Base-by-base conservation (phyloP, 2,888 invertebrate species). In the Acheta domesticus region DNA sequence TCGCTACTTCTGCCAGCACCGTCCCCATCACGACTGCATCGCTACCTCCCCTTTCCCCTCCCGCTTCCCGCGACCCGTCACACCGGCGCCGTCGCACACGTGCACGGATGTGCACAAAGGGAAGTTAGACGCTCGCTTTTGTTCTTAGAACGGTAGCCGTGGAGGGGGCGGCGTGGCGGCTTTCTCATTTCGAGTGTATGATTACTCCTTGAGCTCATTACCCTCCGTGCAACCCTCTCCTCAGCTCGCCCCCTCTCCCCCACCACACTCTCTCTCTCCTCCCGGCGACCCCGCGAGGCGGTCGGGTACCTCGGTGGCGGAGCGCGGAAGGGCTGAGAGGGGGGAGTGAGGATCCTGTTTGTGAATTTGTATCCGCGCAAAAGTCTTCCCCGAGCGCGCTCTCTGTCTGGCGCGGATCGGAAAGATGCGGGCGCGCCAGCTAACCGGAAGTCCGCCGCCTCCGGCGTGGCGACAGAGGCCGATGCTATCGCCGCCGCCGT, bases 331-430 rank as follows among this genome's bases (percentile, higher is more conserved):
- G 36, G 36, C 8, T 36, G 36, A 36, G 8, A 8, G 36, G 36
- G 5, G 36, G 8, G 36, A 4, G 36, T 8, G 36, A 62, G 62
- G 62, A 19, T 62, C n/a, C n/a, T n/a, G 62, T 62, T 62, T 62
- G 62, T 62, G 62, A 62, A 62, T 62, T 62, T 62, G 62, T 62
- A 62, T 62, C 62, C 62, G 62, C 62, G 62, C 62, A 62, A 62
- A 62, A 19, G 62, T 62, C 62, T 62, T 62, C 62, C n/a, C 62
- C n/a, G 16, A 4, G 62, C 62, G 62, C 62, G 62, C 62, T 14
- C 62, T 62, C 62, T 62, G 16, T 62, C 62, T 62, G 14, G 16
- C 62, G 62, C 62, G 62, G 62, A 62, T 62, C 14, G 16, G 16
- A n/a, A 62, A 62, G 62, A 62, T 62, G 62, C 62, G 62, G 62